Evolutionary conservation across 53 echinoderm and acorn worm genomes (phyloP), one percentile per base, ranked within the genome.

Genomic region (Crossaster papposus): DNA sequence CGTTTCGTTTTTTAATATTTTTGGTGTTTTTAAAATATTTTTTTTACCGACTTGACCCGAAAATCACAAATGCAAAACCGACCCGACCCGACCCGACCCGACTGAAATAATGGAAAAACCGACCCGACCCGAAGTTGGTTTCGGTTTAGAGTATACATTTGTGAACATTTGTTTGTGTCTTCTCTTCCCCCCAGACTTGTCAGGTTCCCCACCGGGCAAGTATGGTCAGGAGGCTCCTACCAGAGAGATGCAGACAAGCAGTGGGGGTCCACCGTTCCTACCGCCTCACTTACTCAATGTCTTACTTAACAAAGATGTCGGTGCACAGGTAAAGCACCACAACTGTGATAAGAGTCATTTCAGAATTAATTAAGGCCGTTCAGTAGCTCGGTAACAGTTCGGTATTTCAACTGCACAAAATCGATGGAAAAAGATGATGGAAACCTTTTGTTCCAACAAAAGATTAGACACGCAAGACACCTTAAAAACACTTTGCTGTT

Each of bases 221-320:
- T 98, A 96, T 53, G 82, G 91, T 76, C 99, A 98, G 85, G 96
- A 96, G 26, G 90, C 93, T 52, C 99, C 99, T 12, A 92, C 90
- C 51, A 92, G 92, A 55, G 96, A 94, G 68, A 90, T 93, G n/a
- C 93, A 89, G 71, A 91, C 90, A 51, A 92, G 92, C 20, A 78
- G 90, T 28, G 86, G 90, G n/a, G 96, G 96, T 11, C 99, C 99
- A 15, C 99, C 99, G 15, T 93, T 96, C 89, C 90, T 98, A 58
- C 99, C 99, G 51, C 99, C 99, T 32, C 96, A 98, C 82, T 86
- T 98, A 78, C 92, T 98, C 79, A 96, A 98, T 76, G 96, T 96
- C 72, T 93, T 98, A 90, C 92, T 98, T 50, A 98, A 98, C 85
- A 98, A 96, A 83, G 99, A 98, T 64, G 92, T 96, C 35, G 99